Percentiles rank a stretch among this genome's conserved stretches.
These are phyloP conservation scores for Semicossyphus pulcher DNA, from an alignment of 2,113 vertebrate species.

Conservation along the genomic window DNA sequence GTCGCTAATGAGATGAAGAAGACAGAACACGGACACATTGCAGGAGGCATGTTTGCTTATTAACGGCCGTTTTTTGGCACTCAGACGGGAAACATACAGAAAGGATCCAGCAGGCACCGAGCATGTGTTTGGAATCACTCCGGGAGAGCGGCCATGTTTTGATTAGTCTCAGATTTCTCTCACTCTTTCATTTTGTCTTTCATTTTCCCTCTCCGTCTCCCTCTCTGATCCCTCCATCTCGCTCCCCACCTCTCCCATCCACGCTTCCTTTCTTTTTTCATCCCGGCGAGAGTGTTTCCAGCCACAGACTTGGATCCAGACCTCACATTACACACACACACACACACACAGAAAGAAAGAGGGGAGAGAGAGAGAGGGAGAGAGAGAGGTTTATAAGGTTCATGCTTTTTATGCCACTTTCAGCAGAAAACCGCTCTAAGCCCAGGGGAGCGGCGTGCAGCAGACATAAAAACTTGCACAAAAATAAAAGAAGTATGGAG, in stretches of 20 bases:
- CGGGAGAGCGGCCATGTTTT: slow-evolving; percentile 47
- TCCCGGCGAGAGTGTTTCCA: slow-evolving; percentile 24
- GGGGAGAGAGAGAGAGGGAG: not conserved
- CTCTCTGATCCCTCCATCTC: slow-evolving; percentile 25
- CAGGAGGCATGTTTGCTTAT: not conserved
- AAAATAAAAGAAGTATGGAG: slow-evolving; percentile 36
- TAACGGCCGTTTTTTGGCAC: not conserved
- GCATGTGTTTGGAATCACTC: slow-evolving; percentile 64
- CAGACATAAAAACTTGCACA: slow-evolving; percentile 51
- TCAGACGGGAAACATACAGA: slow-evolving; percentile 3
- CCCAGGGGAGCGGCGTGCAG: slow-evolving; percentile 32
- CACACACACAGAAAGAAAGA: not conserved
- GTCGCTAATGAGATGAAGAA: not conserved
- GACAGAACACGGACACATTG: not conserved
- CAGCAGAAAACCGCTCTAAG: slow-evolving; percentile 56
- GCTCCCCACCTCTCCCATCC: slow-evolving; percentile 13
- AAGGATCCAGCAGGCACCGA: not conserved
- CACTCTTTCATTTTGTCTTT: slow-evolving; percentile 13
- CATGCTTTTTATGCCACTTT: slow-evolving; percentile 53
- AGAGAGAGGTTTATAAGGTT: slow-evolving; percentile 22
- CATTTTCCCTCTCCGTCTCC: not conserved
- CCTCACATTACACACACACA: slow-evolving; percentile 22
- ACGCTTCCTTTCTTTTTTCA: not conserved
- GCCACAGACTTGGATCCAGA: slow-evolving; percentile 40
- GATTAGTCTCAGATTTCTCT: slow-evolving; percentile 57